These are phyloP conservation scores for Rhabdomys dilectus DNA, from an alignment of 2,113 vertebrate genomes.

Conservation along the genomic window DNA sequence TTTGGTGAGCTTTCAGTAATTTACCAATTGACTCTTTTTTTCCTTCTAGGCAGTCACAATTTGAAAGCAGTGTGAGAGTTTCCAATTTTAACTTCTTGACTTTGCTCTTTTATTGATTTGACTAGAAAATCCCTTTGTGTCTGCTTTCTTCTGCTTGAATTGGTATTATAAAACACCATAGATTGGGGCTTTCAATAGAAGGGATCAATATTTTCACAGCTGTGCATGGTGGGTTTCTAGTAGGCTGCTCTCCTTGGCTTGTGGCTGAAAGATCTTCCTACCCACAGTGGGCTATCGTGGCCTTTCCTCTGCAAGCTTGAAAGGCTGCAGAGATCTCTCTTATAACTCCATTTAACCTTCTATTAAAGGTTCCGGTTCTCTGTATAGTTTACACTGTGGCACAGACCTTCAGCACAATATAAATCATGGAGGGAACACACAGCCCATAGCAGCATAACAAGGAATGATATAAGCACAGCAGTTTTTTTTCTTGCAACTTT, in stretches of 20 bases:
- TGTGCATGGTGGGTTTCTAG: neutral
- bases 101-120: slow-evolving; percentile 13
- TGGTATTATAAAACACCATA: neutral
- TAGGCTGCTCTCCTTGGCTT: neutral
- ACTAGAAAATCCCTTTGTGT: neutral
- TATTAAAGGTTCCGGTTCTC: neutral
- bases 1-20: neutral
- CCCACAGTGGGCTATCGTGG: neutral
- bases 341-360: neutral
- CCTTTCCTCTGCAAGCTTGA: neutral
- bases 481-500: neutral
- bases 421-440: neutral
- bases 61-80: neutral
- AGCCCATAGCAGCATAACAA: neutral
- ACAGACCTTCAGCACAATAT: neutral
- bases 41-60: neutral
- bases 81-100: slow-evolving; percentile 3
- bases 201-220: neutral
- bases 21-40: neutral
- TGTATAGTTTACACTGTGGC: neutral
- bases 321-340: neutral
- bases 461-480: neutral
- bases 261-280: neutral
- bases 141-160: neutral
- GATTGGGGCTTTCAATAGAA: neutral